Evolutionary conservation across 2,888 invertebrate species (phyloP).

Genomic region (Iphiclides podalirius): DNA sequence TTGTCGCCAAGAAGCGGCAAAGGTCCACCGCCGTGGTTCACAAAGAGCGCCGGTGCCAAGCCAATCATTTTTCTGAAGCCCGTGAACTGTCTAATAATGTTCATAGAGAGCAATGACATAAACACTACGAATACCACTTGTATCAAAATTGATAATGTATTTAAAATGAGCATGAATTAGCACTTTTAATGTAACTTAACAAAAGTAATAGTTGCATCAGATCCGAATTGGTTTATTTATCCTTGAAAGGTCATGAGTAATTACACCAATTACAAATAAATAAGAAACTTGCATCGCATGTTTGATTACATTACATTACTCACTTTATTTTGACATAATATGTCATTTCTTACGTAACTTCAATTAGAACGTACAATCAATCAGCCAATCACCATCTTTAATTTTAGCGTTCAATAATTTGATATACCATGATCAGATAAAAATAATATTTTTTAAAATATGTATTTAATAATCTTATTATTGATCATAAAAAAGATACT

Average conservation of each 20-base stretch:
- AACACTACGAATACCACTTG: constrained; percentile 66
- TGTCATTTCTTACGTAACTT: neutral
- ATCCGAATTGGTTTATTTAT: constrained; percentile 4
- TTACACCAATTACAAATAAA: neutral
- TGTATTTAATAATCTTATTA: neutral
- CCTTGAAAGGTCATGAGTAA: neutral
- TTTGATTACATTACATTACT: too few relatives aligned
- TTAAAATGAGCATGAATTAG: constrained; percentile 63
- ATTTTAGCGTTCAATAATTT: too few relatives aligned
- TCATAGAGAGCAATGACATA: constrained; percentile 69
- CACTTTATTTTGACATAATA: neutral
- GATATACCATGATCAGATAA: too few relatives aligned
- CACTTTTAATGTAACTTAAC: neutral
- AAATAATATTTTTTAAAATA: neutral
- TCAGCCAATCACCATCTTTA: too few relatives aligned
- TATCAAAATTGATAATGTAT: constrained; percentile 60
- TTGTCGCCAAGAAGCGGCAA: constrained; percentile 65
- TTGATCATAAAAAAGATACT: too few relatives aligned
- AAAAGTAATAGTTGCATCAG: constrained; percentile 4
- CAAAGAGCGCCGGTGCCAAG: constrained; percentile 67
- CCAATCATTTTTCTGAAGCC: constrained; percentile 56
- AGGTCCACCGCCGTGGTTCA: constrained; percentile 72
- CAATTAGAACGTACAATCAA: too few relatives aligned
- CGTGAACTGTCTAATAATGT: constrained; percentile 61
- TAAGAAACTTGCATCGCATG: neutral